These are phyloP conservation scores for Apotomis capreana DNA, from an alignment of 2,888 invertebrate genomes.

Conservation along the genomic window DNA sequence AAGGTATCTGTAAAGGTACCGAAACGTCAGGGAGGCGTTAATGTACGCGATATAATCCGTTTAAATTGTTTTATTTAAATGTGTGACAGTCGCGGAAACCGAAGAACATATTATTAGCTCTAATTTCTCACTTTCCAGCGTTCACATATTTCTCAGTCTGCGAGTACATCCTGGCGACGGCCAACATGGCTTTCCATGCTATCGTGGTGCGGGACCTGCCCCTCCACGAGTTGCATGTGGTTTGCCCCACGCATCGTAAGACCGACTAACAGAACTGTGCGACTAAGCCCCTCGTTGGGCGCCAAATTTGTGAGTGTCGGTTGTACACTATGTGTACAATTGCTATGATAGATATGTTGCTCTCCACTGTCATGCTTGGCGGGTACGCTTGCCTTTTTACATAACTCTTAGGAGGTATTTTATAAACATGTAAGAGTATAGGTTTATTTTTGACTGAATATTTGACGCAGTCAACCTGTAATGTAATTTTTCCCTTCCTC, in stretches of 20 bases:
- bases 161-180: conserved; percentile 95
- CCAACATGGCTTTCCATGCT: conserved; percentile 96
- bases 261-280: conserved; percentile 58
- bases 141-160: conserved; percentile 97
- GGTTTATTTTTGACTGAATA: conserved; percentile 19
- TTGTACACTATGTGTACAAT: background rate
- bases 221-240: conserved; percentile 89
- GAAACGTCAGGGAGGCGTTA: too few species aligned
- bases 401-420: background rate
- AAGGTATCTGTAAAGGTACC: too few species aligned
- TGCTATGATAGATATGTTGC: background rate
- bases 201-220: conserved; percentile 94
- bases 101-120: background rate
- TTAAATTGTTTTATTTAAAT: too few species aligned
- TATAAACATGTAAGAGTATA: background rate
- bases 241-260: conserved; percentile 78
- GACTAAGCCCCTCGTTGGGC: conserved; percentile 5
- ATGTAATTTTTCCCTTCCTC: conserved; percentile 4
- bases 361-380: background rate
- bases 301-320: conserved; percentile 1
- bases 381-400: background rate
- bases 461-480: conserved; percentile 16
- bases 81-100: too few species aligned
- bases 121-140: conserved; percentile 83
- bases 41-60: too few species aligned